Conservation (phyloP, 2,113 vertebrate species). For the Oceanites oceanicus region DNA sequence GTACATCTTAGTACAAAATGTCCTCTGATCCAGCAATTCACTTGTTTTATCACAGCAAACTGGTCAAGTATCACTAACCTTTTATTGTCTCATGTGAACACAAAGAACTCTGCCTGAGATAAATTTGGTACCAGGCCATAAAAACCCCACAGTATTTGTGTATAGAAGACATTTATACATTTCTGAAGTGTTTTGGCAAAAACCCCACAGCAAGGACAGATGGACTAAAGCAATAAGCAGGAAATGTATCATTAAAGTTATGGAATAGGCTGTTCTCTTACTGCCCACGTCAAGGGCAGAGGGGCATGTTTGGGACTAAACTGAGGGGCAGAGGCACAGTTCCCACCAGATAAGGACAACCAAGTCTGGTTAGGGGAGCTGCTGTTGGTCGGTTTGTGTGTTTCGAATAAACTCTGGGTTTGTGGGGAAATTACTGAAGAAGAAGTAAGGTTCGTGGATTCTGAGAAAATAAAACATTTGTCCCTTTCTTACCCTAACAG, state of each 20-base stretch:
- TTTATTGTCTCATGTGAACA: background rate
- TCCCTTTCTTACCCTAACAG: background rate
- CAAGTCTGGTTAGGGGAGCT: background rate
- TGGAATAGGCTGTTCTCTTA: background rate
- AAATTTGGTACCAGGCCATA: background rate
- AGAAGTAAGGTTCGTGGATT: background rate
- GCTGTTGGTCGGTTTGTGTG: background rate
- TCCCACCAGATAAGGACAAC: background rate
- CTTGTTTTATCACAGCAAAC: background rate
- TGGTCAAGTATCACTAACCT: background rate
- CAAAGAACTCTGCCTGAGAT: background rate
- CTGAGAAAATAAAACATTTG: background rate
- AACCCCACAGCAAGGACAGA: background rate
- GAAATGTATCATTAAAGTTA: background rate
- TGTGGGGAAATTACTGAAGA: background rate
- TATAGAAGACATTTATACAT: background rate
- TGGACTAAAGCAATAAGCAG: background rate
- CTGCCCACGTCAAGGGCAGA: background rate
- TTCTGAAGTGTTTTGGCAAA: slow-evolving; percentile 20
- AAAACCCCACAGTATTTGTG: background rate
- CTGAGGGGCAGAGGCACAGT: background rate
- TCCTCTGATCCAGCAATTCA: background rate
- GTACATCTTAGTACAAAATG: background rate
- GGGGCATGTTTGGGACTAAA: background rate
- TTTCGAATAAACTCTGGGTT: background rate